Conservation (phyloP, 2,888 invertebrate species). For the Rhamphomyia laevipes region DNA sequence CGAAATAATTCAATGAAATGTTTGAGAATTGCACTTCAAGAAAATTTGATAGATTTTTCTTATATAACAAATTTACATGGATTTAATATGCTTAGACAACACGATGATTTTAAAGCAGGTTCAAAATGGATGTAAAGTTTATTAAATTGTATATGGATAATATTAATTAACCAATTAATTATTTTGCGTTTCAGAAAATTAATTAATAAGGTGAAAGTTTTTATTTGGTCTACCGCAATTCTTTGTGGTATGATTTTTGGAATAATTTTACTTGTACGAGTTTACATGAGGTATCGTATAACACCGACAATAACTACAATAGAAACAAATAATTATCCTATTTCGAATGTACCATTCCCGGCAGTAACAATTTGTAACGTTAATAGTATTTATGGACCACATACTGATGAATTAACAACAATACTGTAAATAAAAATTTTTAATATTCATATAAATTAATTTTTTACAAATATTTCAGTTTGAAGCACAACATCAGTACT, state of each 20-base stretch:
- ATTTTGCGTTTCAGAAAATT: not conserved
- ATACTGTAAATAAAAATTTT: conserved; percentile 40
- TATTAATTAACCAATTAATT: too few relatives aligned
- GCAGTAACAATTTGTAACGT: conserved; percentile 51
- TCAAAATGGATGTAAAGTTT: too few relatives aligned
- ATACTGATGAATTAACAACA: conserved; percentile 37
- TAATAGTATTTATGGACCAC: conserved; percentile 44
- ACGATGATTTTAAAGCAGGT: not conserved
- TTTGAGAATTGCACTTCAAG: not conserved
- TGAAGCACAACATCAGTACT: not conserved
- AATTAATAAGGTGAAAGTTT: not conserved
- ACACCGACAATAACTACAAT: conserved; percentile 26
- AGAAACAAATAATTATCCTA: too few relatives aligned
- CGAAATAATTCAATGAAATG: too few relatives aligned
- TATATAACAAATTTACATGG: not conserved
- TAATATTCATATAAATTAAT: not conserved
- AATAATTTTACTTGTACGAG: conserved; percentile 18
- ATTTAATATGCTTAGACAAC: not conserved
- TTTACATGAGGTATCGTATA: conserved; percentile 21
- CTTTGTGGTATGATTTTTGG: conserved; percentile 18
- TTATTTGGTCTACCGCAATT: conserved; percentile 17
- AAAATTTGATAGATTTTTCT: not conserved
- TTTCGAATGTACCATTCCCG: conserved; percentile 56
- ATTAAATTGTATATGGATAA: too few relatives aligned
- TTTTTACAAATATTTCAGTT: not conserved